Conservation (phyloP, 2,888 invertebrate genomes). For the Luperina nickerlii region DNA sequence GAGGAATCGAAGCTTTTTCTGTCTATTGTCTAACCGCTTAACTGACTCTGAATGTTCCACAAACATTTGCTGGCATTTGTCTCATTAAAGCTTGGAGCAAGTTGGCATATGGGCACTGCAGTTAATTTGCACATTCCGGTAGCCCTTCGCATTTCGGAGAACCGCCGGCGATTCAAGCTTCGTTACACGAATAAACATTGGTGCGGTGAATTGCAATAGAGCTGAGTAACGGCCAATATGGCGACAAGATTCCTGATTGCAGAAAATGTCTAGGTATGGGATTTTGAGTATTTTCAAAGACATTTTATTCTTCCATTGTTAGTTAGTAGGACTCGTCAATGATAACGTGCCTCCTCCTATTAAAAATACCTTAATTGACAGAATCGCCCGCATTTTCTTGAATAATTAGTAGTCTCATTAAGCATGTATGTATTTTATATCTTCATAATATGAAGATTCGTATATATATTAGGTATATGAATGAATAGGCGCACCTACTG, state of each 20-base stretch:
- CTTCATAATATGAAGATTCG: neutral
- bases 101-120: conserved; percentile 28
- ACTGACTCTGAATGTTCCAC: conserved; percentile 12
- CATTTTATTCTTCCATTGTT: neutral
- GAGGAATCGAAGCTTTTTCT: neutral
- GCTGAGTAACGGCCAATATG: neutral
- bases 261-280: neutral
- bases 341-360: neutral
- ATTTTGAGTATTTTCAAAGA: neutral
- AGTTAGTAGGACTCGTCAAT: neutral
- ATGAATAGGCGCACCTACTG: neutral
- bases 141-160: conserved; percentile 50
- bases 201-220: conserved; percentile 25
- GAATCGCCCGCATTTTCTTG: neutral
- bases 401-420: neutral
- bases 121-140: conserved; percentile 51
- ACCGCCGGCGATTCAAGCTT: conserved; percentile 38
- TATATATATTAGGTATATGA: too few relatives aligned
- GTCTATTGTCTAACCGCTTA: neutral
- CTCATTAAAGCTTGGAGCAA: conserved; percentile 29
- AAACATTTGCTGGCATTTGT: conserved; percentile 32
- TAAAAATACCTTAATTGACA: neutral
- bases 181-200: conserved; percentile 39
- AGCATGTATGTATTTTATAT: conserved; percentile 12
- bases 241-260: conserved; percentile 5